These are phyloP conservation scores for Oostethus manadensis DNA, from an alignment of 2,113 vertebrate genomes.

Conservation along the genomic window DNA sequence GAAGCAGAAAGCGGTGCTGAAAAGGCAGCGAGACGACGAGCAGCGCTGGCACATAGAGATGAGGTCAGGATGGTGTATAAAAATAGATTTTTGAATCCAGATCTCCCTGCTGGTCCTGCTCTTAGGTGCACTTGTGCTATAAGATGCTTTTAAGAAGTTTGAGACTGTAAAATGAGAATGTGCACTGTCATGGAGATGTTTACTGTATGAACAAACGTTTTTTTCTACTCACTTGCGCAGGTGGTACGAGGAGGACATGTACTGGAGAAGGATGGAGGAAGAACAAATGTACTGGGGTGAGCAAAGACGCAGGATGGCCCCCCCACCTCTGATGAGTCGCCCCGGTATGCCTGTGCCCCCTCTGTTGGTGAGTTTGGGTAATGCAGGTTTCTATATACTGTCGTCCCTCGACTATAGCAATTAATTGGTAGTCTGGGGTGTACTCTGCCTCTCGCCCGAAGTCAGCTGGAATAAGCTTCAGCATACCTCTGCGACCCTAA, in stretches of 20 bases:
- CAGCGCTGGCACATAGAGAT: constrained; percentile 75
- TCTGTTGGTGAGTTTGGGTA: constrained; percentile 63
- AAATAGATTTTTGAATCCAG: no score
- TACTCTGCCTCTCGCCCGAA: no score
- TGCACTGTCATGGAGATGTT: neutral
- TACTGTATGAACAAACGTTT: neutral
- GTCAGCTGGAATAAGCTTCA: no score
- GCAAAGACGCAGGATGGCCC: constrained; percentile 54
- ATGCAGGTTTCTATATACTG: neutral
- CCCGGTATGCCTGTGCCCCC: constrained; percentile 63
- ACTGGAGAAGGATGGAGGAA: constrained; percentile 74
- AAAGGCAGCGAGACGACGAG: constrained; percentile 73
- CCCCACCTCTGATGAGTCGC: constrained; percentile 63
- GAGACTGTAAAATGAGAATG: neutral
- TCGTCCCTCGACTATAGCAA: no score
- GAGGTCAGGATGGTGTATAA: constrained; percentile 51
- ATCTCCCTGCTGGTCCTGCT: neutral
- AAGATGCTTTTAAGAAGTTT: neutral
- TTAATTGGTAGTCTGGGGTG: no score
- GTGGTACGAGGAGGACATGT: constrained; percentile 75
- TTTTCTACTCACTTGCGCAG: constrained; percentile 42
- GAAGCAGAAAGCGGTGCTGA: constrained; percentile 70
- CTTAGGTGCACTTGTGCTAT: neutral
- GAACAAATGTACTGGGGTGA: constrained; percentile 72
- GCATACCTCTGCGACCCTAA: no score